Evolutionary conservation across 2,888 invertebrate species (phyloP).

Genomic region (Cephus rjabovi): DNA sequence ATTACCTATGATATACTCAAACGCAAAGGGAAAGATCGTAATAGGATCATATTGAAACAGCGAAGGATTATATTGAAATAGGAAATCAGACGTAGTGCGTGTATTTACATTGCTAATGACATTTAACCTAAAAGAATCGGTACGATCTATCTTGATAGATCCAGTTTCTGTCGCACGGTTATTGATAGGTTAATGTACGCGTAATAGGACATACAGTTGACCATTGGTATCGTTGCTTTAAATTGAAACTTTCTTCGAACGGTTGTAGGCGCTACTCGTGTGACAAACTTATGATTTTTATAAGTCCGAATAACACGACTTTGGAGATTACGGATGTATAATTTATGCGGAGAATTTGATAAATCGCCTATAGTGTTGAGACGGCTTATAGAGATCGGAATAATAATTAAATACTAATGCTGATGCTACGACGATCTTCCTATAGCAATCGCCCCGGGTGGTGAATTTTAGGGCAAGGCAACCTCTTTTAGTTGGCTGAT

Average conservation of each 20-base stretch:
- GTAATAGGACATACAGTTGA: not conserved
- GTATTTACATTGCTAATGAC: too few relatives aligned
- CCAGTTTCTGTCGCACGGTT: too few relatives aligned
- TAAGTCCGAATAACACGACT: not conserved
- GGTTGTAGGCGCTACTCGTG: not conserved
- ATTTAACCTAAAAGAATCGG: not conserved
- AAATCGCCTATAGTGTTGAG: slow-evolving; percentile 1
- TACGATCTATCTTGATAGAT: not conserved
- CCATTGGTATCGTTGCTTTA: not conserved
- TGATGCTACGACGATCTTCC: not conserved
- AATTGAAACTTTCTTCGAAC: not conserved
- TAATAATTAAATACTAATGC: not conserved
- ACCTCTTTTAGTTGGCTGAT: not conserved
- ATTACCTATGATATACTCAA: not conserved
- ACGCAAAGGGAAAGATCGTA: not conserved
- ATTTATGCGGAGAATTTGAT: slow-evolving; percentile 3
- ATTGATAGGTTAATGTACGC: not conserved
- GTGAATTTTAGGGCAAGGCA: not conserved
- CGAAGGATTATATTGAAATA: not conserved
- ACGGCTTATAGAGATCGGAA: not conserved
- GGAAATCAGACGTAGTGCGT: not conserved
- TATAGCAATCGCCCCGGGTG: not conserved
- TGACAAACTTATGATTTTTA: not conserved
- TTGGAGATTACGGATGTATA: not conserved
- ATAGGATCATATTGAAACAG: not conserved